Base-by-base conservation (phyloP, 2,113 vertebrate genomes). In the Scolopax mira region DNA sequence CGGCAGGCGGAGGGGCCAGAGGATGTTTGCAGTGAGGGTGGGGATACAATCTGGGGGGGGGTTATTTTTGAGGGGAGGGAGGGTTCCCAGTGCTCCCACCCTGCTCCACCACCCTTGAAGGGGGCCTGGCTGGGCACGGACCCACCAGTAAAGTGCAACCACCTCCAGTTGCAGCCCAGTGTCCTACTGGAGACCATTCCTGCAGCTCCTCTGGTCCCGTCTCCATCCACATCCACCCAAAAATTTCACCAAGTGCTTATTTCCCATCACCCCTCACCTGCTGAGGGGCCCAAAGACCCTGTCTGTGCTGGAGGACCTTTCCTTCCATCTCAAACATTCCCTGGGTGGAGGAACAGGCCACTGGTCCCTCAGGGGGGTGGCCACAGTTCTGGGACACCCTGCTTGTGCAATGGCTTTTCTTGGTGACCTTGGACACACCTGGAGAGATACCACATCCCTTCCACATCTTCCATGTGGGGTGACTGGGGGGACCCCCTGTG, bases 371-470 rank as follows among this genome's bases (percentile, higher is more conserved):
- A 23, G 3, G 52, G 7, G 22, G n/a, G 46, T 7, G 51, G 12
- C 22, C 2, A 1, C 25, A 3, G 18, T 19, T 22, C 39, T 1
- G 14, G 37, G 46, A 7, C 46, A 42, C n/a, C 2, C 1, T 8
- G 7, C 21, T 27, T 2, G 5, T 11, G 44, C 0, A 2, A 13
- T 52, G 30, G 28, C 5, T 64, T 58, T 33, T 62, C 67, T 28
- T 27, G 48, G 51, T 48, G 55, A 42, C 61, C 25, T 70, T 13
- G 30, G 66, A 37, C 10, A 24, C 0, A 1, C 13, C 52, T 17
- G 58, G 51, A 30, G 3, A 14, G 72, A 41, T 4, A 52, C 9
- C 35, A 10, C 2, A 0, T 55, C 67, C 73, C 60, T 7, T 49
- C 54, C 27, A n/a, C n/a, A n/a, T 30, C 31, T 49, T 46, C 22